These are phyloP conservation scores for Myanophis thanlyinensis DNA, from an alignment of 2,113 vertebrate species.

Conservation along the genomic window DNA sequence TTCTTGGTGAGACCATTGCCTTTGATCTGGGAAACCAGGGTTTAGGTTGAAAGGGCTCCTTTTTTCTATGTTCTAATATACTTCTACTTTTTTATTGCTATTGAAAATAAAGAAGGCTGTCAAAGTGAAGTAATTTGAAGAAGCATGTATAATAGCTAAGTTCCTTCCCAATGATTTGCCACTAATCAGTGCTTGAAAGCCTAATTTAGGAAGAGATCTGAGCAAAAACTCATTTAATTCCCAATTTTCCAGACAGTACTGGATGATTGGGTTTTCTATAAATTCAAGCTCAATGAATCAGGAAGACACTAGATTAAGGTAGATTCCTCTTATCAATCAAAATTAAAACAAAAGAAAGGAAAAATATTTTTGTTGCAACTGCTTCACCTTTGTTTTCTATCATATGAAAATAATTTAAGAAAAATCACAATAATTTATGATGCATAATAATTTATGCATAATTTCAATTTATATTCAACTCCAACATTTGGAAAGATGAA, in stretches of 20 bases:
- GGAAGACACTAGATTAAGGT: background rate
- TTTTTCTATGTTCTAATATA: background rate
- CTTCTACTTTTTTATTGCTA: background rate
- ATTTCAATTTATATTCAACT: constrained; percentile 8
- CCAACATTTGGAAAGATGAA: constrained; percentile 16
- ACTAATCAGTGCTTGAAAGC: background rate
- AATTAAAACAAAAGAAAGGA: background rate
- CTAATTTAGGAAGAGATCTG: background rate
- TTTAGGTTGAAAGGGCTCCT: background rate
- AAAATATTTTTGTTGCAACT: background rate
- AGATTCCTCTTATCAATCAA: background rate
- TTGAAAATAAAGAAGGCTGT: background rate
- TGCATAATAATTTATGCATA: background rate
- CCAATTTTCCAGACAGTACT: background rate
- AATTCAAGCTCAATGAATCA: background rate
- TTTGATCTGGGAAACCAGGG: background rate
- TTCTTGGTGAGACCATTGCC: background rate
- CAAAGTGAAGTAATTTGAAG: background rate
- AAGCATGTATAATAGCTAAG: background rate
- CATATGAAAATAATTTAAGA: background rate
- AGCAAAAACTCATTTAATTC: background rate
- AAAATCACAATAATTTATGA: background rate
- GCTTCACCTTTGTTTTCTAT: background rate
- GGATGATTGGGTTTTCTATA: background rate
- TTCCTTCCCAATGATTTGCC: background rate